Base-by-base conservation (phyloP, 2,797 vertebrate genomes). In the Gymnopithys bicolor region DNA sequence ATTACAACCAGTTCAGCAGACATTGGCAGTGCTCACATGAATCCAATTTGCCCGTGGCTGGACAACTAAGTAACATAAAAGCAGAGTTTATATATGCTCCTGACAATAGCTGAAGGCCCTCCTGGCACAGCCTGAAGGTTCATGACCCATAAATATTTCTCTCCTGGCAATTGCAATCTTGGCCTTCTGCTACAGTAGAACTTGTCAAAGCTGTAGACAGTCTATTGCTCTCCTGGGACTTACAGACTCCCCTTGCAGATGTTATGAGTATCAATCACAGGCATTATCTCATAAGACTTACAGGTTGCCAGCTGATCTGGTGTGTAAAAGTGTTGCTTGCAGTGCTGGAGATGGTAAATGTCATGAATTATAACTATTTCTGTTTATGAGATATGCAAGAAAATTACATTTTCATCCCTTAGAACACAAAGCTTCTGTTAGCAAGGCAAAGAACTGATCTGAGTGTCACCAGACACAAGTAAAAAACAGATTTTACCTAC, bases 61-160 rank as follows among this genome's bases (percentile, higher is more conserved):
- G 70, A 86, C 74, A 48, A 82, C 19, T 37, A 70, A 81, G 73
- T 67, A 95, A 76, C 79, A 60, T 90, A 86, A 94, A 94, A 94
- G 7, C 63, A 43, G 73, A 55, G 55, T 84, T 96, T 96, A 90
- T 95, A 79, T 88, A 86, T 63, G 74, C 63, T 84, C 64, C 67
- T 79, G 87, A 88, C 85, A 93, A 84, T 70, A 94, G 83, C 52
- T 91, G 89, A 94, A 94, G 91, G 59, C 67, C 90, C 91, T 95
- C 77, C 59, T 96, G 93, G 77, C 87, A 79, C 63, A 93, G 70
- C 88, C 92, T 84, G 89, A 91, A 90, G 83, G 89, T 94, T 94
- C 95, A 94, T 89, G 96, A 94, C 91, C 89, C 80, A 64, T 95
- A 94, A 93, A 93, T 94, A 92, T 91, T 96, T 94, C 80, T 87